A percentile compares a stretch with the other conserved stretches of the same genome.
phyloP scores from a whole-genome alignment of 2,888 invertebrate species.

The Mesorhabditis belari region DNA sequence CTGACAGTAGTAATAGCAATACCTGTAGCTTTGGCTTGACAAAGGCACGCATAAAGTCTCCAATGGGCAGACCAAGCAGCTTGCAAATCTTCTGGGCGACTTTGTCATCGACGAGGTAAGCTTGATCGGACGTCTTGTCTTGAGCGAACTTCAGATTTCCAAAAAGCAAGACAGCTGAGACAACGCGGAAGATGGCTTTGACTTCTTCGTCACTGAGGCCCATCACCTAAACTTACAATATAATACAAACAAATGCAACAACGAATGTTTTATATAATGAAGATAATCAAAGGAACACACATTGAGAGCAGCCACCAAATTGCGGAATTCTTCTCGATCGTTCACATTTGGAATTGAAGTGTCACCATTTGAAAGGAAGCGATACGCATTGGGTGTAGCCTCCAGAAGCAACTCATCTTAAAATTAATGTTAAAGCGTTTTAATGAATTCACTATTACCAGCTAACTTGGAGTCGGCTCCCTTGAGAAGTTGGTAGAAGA shows the following conservation, averaged over 20 bases:
- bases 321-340: constrained; percentile 80
- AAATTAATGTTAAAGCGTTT: no score
- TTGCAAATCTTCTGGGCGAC: constrained; percentile 84
- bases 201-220: constrained; percentile 90
- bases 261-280: not conserved
- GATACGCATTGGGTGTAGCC: constrained; percentile 81
- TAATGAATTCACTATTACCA: no score
- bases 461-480: constrained; percentile 82
- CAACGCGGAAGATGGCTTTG: constrained; percentile 85
- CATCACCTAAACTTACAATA: constrained; percentile 84
- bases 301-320: constrained; percentile 89
- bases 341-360: constrained; percentile 79
- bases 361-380: constrained; percentile 77
- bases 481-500: constrained; percentile 92
- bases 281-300: no score
- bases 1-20: not conserved
- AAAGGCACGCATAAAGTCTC: constrained; percentile 95
- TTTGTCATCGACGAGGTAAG: constrained; percentile 92
- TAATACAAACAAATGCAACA: not conserved
- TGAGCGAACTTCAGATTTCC: constrained; percentile 98
- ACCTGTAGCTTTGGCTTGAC: constrained; percentile 85
- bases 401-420: constrained; percentile 72
- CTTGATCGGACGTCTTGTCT: constrained; percentile 94
- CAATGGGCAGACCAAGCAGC: constrained; percentile 78
- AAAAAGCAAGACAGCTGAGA: constrained; percentile 87